Conservation (phyloP, 2,797 vertebrate genomes). For the Leuciscus waleckii region DNA sequence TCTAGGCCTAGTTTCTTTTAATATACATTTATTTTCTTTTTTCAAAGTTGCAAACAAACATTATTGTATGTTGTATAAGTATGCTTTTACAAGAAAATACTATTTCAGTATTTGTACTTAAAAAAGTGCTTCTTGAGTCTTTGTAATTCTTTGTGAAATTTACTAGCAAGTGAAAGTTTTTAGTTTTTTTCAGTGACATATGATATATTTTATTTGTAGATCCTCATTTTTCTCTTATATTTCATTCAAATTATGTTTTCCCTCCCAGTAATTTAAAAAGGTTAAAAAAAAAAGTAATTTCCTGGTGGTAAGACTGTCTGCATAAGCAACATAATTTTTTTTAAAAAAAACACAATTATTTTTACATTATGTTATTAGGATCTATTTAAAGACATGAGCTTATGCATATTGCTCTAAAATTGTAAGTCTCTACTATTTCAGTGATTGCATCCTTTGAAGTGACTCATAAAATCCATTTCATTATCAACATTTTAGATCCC, state of each 20-base stretch:
- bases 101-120: neutral
- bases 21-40: neutral
- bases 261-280: neutral
- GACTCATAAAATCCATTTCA: neutral
- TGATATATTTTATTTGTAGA: neutral
- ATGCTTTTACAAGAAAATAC: neutral
- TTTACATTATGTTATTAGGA: neutral
- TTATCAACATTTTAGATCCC: neutral
- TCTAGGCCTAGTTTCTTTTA: neutral
- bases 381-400: neutral
- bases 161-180: neutral
- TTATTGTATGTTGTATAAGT: neutral
- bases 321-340: no score
- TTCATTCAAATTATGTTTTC: neutral
- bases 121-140: neutral
- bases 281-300: neutral
- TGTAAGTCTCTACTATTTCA: no score
- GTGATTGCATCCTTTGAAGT: neutral
- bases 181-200: neutral
- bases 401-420: neutral
- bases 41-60: neutral
- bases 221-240: neutral
- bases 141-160: neutral
- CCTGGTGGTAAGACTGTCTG: neutral
- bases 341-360: neutral